Evolutionary conservation across 2,797 vertebrate species (phyloP), one percentile per base, ranked within the genome.

Genomic region (Enteromius treurensis): DNA sequence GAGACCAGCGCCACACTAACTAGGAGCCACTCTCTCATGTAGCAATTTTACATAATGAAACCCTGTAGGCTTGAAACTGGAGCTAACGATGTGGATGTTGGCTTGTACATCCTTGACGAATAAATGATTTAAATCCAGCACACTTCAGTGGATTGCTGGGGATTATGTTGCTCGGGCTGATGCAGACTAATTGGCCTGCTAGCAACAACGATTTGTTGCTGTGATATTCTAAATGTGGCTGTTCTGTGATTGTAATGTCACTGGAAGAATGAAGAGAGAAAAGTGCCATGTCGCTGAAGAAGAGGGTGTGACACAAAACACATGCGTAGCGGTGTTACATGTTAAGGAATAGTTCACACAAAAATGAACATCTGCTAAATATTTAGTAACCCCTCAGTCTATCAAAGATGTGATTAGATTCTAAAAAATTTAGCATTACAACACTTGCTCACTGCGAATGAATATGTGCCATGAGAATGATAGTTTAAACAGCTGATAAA

Each of bases 71-170:
- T 86, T 83, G 82, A 89, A 89, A 85, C 81, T 75, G 82, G 83
- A 90, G 89, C 86, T 92, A 92, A 93, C 89, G 91, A 93, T 90
- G 87, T 89, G 87, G 85, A 90, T 90, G 89, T 88, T 47, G 80
- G 82, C 77, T 82, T 81, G 84, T 68, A 84, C 79, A 84, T 82
- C 77, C 80, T 89, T 82, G 75, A 81, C 79, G 80, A 84, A 88
- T 86, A 86, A 85, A 88, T 88, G 85, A 89, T 88, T 87, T 85
- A 87, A 88, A 88, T 87, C 84, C 86, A 84, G 83, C 68, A 87
- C 86, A 87, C 87, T 90, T 86, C 84, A 81, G 77, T 82, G 85
- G 87, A 88, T 87, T 81, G 64, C 60, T 21, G 53, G 83, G 85
- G 87, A 86, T 91, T 91, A 90, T 77, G 87, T 65, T 88, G 64